Base-by-base conservation (phyloP, 2,888 invertebrate genomes). In the Volucella inanis region DNA sequence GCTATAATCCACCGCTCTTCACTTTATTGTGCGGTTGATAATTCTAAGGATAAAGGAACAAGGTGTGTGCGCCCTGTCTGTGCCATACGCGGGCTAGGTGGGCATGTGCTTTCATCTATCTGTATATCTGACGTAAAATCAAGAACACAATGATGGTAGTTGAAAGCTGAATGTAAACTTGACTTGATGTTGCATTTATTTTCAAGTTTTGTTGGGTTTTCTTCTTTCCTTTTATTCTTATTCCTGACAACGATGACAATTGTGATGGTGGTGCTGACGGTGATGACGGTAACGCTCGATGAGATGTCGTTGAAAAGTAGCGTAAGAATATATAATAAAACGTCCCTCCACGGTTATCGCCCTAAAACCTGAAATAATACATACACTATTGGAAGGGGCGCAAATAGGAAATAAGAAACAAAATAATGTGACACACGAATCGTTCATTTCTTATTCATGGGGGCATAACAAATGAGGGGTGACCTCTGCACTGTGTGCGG, bases 401-500 rank as follows among this genome's bases (percentile, higher is more conserved):
- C 6, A 31, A 18, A 38, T 38, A 75, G 39, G 50, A 64, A 52
- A 74, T 50, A 64, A 64, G 52, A 68, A 83, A 83, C 47, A 79
- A 74, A 70, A 84, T 70, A 75, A 79, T 75, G 75, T 79, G 70
- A 79, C 84, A 84, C 75, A 83, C 57, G 79, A 79, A 75, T 84
- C 70, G 11, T 65, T 38, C 50, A 80, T 84, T 71, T 70, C 54
- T 75, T 84, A 84, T 84, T 84, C 70, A 84, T 80, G 65, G 49
- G 64, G 22, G 65, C 84, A 84, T 75, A 84, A 59, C 84, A 75
- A 79, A 75, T 79, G 79, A 84, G 79, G 79, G 84, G 84, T 79
- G 84, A 79, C 84, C 79, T 79, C 70, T 74, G 59, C 31, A 31
- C 31, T 31, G 6, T 62, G 49, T 76, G 76, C 38, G 65, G 75